A percentile compares a stretch with the other conserved stretches of the same genome.
Conservation (phyloP, 53 echinoderm and acorn worm genomes). For the Stichopus horrens region DNA sequence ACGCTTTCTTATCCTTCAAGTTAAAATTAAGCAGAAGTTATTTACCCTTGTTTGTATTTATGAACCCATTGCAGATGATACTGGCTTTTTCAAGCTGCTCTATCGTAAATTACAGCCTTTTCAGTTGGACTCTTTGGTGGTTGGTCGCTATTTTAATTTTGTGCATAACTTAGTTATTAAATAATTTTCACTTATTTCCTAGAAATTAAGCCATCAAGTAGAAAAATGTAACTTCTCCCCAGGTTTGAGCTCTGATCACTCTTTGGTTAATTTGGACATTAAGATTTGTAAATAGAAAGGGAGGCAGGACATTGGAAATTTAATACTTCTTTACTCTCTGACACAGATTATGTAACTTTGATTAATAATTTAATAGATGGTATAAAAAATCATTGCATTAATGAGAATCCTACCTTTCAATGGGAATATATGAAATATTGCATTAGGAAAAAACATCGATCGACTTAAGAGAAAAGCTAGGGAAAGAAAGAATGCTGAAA, state of each 20-base stretch:
- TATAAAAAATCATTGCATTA: no score
- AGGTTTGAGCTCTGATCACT: no score
- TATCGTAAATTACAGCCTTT: neutral
- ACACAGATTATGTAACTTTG: no score
- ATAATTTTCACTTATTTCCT: no score
- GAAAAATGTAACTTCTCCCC: no score
- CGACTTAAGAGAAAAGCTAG: no score
- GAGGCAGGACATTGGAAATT: slow-evolving; percentile 42
- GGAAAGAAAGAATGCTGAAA: neutral
- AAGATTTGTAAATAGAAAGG: neutral
- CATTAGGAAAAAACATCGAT: no score
- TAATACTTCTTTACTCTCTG: neutral
- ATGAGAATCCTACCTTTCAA: no score
- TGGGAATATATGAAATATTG: no score
- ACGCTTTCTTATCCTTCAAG: no score
- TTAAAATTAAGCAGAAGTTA: neutral
- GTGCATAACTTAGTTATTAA: slow-evolving; percentile 6
- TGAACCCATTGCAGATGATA: neutral
- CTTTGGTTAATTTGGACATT: neutral
- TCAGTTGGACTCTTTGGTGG: neutral
- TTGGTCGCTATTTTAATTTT: slow-evolving; percentile 29
- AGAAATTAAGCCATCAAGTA: no score
- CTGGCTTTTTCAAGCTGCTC: neutral
- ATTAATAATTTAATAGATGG: no score
- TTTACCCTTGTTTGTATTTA: neutral